Conservation (phyloP, 2,113 vertebrate genomes). For the Poeciliopsis turrubarensis region DNA sequence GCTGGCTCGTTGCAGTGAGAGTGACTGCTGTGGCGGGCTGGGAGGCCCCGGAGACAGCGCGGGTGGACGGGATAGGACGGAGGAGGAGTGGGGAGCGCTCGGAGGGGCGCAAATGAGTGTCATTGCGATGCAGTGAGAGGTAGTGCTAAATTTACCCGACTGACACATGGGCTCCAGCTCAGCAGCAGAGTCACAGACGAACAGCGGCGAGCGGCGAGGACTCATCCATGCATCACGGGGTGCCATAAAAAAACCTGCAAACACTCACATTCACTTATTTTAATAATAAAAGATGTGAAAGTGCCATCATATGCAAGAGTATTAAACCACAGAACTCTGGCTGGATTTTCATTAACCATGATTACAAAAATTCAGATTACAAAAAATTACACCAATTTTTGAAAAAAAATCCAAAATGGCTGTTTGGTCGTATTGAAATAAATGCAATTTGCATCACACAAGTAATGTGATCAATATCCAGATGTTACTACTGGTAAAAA, state of each 20-base stretch:
- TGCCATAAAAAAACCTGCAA: slow-evolving; percentile 3
- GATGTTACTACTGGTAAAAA: too few relatives aligned
- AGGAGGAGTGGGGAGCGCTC: slow-evolving; percentile 31
- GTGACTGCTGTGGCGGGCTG: slow-evolving; percentile 60
- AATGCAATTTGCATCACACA: too few relatives aligned
- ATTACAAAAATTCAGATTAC: too few relatives aligned
- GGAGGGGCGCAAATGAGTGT: slow-evolving; percentile 73
- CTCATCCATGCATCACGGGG: slow-evolving; percentile 50
- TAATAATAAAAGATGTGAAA: slow-evolving; percentile 13
- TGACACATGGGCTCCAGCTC: slow-evolving; percentile 79
- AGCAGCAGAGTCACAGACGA: slow-evolving; percentile 73
- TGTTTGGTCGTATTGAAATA: too few relatives aligned
- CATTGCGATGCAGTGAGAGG: slow-evolving; percentile 82
- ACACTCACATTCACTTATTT: neutral
- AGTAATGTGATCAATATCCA: too few relatives aligned
- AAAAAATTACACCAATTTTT: too few relatives aligned
- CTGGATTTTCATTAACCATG: too few relatives aligned
- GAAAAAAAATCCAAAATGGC: too few relatives aligned
- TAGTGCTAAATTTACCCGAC: slow-evolving; percentile 79
- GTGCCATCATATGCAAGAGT: neutral
- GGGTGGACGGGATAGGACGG: slow-evolving; percentile 14
- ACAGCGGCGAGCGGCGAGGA: slow-evolving; percentile 55
- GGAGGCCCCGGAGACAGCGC: slow-evolving; percentile 24
- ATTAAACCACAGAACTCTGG: neutral
- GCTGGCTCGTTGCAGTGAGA: slow-evolving; percentile 72